Conservation (phyloP, 2,797 vertebrate species). For the Trachurus trachurus region DNA sequence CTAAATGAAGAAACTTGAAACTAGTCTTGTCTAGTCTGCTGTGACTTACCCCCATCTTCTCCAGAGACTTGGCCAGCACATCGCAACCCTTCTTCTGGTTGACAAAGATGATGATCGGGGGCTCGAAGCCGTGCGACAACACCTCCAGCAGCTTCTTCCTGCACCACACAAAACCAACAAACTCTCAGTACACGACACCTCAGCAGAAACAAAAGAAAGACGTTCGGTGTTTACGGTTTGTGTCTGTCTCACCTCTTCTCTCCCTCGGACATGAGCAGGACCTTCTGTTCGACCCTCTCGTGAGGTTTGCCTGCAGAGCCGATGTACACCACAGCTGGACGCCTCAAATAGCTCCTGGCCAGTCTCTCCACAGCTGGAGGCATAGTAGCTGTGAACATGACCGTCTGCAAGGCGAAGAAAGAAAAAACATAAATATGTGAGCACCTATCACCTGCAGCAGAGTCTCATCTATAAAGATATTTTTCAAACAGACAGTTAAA, state of each 20-base stretch:
- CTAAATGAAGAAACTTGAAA: neutral
- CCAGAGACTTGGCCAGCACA: slow-evolving; percentile 97
- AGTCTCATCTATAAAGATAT: neutral
- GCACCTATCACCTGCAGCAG: accelerated
- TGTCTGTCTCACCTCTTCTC: slow-evolving; percentile 91
- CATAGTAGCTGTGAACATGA: slow-evolving; percentile 99
- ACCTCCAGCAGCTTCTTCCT: slow-evolving; percentile 98
- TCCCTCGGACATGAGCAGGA: slow-evolving; percentile 96
- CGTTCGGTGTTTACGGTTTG: neutral
- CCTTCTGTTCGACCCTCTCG: slow-evolving; percentile 98
- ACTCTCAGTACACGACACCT: slow-evolving; percentile 19
- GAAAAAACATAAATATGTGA: neutral
- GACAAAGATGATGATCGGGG: slow-evolving; percentile 99
- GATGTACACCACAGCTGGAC: slow-evolving; percentile 98
- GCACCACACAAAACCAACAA: slow-evolving; percentile 26
- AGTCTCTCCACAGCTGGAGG: slow-evolving; percentile 95
- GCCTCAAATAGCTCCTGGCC: slow-evolving; percentile 95
- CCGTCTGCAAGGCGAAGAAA: slow-evolving; percentile 86
- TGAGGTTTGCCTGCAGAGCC: slow-evolving; percentile 99
- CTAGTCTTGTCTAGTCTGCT: neutral
- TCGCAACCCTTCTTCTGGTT: slow-evolving; percentile 99
- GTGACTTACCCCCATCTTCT: slow-evolving; percentile 96
- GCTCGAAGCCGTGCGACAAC: slow-evolving; percentile 95
- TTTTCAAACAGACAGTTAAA: neutral
- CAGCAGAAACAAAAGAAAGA: neutral